A percentile compares a stretch with the other conserved stretches of the same genome.
These are phyloP conservation scores for Cirrhinus mrigala DNA, from an alignment of 2,797 vertebrate species.

Conservation along the genomic window DNA sequence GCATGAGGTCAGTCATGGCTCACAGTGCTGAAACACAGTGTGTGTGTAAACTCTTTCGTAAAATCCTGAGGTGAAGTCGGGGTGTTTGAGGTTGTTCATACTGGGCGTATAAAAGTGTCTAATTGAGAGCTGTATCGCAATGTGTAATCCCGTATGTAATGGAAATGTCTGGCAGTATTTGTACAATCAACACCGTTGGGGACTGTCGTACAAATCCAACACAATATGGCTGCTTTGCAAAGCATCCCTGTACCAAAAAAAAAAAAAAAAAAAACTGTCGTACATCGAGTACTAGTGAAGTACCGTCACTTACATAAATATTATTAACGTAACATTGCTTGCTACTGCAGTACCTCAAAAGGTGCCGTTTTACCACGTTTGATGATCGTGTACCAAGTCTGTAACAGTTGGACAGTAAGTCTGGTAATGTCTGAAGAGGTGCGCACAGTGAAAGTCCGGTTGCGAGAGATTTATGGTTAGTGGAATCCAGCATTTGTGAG, in stretches of 20 bases:
- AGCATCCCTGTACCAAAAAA: conserved; percentile 45
- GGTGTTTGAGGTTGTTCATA: conserved; percentile 13
- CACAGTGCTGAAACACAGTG: conserved; percentile 84
- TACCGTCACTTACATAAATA: conserved; percentile 52
- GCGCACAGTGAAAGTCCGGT: conserved; percentile 19
- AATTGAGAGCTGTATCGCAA: not conserved
- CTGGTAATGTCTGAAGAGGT: conserved; percentile 39
- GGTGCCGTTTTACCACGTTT: not conserved
- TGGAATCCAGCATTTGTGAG: conserved; percentile 49
- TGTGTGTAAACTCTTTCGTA: conserved; percentile 82
- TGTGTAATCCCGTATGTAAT: conserved; percentile 21
- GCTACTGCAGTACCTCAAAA: conserved; percentile 15
- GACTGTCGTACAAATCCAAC: conserved; percentile 12
- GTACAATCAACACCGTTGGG: conserved; percentile 15
- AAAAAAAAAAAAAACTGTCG: conserved; percentile 10
- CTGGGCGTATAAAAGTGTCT: conserved; percentile 22
- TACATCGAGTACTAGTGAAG: not conserved
- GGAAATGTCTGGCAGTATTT: not conserved
- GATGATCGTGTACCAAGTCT: not conserved
- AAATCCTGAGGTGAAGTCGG: conserved; percentile 84
- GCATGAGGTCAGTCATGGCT: conserved; percentile 75
- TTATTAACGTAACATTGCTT: conserved; percentile 31
- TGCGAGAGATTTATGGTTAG: conserved; percentile 34
- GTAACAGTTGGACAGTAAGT: conserved; percentile 29
- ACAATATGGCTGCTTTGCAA: not conserved